phyloP scores from a whole-genome alignment of 2,888 invertebrate species.

The Erebia epiphron region DNA sequence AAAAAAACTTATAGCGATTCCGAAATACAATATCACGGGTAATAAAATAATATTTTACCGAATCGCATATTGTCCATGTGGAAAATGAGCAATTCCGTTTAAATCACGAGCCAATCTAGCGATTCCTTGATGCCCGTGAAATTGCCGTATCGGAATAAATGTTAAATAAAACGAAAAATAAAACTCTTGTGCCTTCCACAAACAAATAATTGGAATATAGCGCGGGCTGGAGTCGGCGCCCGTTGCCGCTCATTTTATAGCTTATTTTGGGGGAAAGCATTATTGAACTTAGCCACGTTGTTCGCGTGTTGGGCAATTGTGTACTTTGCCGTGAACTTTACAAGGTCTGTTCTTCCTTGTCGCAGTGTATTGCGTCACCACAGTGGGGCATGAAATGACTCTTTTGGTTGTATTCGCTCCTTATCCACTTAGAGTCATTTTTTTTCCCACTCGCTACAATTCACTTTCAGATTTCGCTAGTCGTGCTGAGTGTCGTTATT shows the following conservation, averaged over 20 bases:
- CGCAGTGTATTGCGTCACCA: conserved; percentile 62
- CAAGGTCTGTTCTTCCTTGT: conserved; percentile 55
- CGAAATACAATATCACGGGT: conserved; percentile 69
- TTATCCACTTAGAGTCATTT: conserved; percentile 82
- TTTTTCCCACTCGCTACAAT: conserved; percentile 81
- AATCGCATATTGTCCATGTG: conserved; percentile 70
- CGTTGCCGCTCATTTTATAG: conserved; percentile 80
- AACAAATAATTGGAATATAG: conserved; percentile 80
- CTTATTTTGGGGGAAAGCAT: conserved; percentile 83
- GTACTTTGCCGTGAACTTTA: conserved; percentile 52
- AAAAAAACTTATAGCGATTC: conserved; percentile 50
- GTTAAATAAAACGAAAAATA: conserved; percentile 83
- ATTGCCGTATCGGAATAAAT: conserved; percentile 83
- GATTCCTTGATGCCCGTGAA: conserved; percentile 82
- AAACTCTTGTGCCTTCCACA: conserved; percentile 81
- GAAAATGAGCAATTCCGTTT: conserved; percentile 81
- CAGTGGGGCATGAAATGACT: conserved; percentile 80
- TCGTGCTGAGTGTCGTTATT: conserved; percentile 63
- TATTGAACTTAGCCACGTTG: conserved; percentile 79
- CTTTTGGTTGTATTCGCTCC: conserved; percentile 81
- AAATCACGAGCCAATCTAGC: conserved; percentile 77
- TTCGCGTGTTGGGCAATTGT: conserved; percentile 58
- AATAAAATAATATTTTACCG: conserved; percentile 76
- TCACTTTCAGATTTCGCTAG: conserved; percentile 78
- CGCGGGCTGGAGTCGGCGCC: conserved; percentile 61